Percentiles rank a stretch among this genome's conserved stretches.
Evolutionary conservation across 1,140 invertebrate genomes (phyloP).

Genomic region (Dinothrombium tinctorium): DNA sequence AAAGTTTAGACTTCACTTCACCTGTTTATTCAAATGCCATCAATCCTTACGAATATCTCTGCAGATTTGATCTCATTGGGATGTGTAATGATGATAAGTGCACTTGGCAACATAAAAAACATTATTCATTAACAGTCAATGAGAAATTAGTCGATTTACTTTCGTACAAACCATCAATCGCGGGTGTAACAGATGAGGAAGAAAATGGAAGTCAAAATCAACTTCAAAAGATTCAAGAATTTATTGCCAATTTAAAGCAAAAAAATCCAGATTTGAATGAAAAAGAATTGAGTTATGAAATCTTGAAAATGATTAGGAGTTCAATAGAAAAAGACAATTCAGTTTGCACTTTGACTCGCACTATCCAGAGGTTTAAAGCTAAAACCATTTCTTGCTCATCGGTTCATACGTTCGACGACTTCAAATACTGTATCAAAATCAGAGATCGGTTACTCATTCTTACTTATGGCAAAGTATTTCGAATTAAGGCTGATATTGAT

Average conservation of each 20-base stretch:
- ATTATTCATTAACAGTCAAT: not conserved
- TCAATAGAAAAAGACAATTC: not conserved
- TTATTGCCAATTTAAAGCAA: not conserved
- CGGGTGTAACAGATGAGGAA: no score
- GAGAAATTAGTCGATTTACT: no score
- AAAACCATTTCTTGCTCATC: no score
- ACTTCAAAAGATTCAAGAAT: not conserved
- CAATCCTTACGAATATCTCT: slow-evolving; percentile 2
- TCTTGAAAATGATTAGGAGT: not conserved
- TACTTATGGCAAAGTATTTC: not conserved
- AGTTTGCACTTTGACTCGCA: not conserved
- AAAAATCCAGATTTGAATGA: not conserved
- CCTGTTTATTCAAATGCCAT: not conserved
- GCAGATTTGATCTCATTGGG: slow-evolving; percentile 5
- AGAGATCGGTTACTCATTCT: not conserved
- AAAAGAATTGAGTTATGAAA: not conserved
- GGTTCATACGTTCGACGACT: not conserved
- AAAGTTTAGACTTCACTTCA: not conserved
- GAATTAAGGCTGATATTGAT: not conserved
- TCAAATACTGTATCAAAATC: not conserved
- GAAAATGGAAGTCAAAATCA: not conserved
- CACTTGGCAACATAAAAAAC: not conserved
- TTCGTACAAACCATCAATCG: no score
- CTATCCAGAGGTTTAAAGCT: not conserved
- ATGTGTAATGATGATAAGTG: slow-evolving; percentile 8